Base-by-base conservation (phyloP, 2,888 invertebrate species). In the Celastrina argiolus region DNA sequence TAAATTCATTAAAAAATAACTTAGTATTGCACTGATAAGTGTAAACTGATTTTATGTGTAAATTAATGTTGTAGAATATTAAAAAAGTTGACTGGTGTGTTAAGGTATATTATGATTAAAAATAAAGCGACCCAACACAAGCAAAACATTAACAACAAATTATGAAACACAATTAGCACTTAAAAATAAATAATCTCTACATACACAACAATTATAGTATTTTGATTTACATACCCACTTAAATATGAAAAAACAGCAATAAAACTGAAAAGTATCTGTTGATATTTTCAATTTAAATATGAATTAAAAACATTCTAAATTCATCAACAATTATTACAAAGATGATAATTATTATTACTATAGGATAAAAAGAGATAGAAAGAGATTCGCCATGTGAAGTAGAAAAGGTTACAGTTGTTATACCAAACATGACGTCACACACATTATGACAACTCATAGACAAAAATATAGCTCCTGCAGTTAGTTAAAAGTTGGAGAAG, bases 101-200 rank as follows among this genome's bases (percentile, higher is more conserved):
- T 14, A 34, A 34, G 59, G n/a, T n/a, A n/a, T n/a, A n/a, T 34
- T 12, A 34, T 63, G 61, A n/a, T 22, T 63, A 39, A 39, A 36
- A 63, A 2, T 18, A 22, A 63, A 63, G 39, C 63, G 63, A 63
- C 42, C 16, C 28, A 42, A 41, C 22, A 42, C 26, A 45, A 63
- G 41, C 45, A 45, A 45, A 45, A 45, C 45, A 36, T 58, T 56
- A 58, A n/a, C 65, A 65, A 67, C 67, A 18, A 64, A 56, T 36
- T 18, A 34, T 31, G 16, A 31, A 34, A 59, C 16, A 51, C 10
- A 59, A 8, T 59, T 61, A 34, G 18, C 34, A 59, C 34, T 59
- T 34, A 59, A 34, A 34, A 8, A 59, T 34, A 61, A 18, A 18
- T 59, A 59, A 59, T 34, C 4, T 61, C 22, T 36, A 36, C 14